Percentiles rank a stretch among this genome's conserved stretches.
Evolutionary conservation across 2,888 invertebrate species (phyloP).

Genomic region (Melitaea athalia): DNA sequence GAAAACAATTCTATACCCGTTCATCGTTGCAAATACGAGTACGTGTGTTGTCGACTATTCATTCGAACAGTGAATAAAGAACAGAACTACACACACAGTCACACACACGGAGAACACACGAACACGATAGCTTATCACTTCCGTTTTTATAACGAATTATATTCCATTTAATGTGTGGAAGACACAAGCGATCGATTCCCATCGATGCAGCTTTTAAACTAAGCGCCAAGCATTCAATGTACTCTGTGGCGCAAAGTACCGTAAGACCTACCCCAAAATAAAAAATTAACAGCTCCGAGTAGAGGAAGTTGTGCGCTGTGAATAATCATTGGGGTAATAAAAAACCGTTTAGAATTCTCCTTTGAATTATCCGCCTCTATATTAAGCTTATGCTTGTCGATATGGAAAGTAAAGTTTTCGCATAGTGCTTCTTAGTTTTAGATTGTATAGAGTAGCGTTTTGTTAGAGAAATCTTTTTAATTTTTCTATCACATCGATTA

Average conservation of each 20-base stretch:
- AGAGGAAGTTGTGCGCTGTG: conserved; percentile 42
- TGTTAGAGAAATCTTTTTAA: not conserved
- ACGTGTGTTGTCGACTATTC: conserved; percentile 2
- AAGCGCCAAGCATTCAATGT: too few species aligned
- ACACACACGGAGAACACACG: too few species aligned
- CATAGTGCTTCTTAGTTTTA: conserved; percentile 18
- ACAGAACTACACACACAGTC: conserved; percentile 22
- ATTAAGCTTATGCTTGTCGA: conserved; percentile 24
- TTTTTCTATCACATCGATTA: not conserved
- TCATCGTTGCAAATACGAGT: conserved; percentile 1
- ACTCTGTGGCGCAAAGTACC: conserved; percentile 23
- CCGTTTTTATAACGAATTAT: conserved; percentile 36
- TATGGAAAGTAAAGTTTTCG: conserved; percentile 25
- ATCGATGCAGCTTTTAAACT: conserved; percentile 31
- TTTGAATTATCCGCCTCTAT: conserved; percentile 30
- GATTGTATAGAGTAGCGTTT: conserved; percentile 14
- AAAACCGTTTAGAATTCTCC: conserved; percentile 28
- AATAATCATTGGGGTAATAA: conserved; percentile 36
- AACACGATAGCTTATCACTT: conserved; percentile 41
- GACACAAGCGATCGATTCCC: conserved; percentile 35
- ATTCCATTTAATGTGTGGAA: conserved; percentile 25
- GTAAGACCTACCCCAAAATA: conserved; percentile 36
- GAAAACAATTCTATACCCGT: conserved; percentile 4
- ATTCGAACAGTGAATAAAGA: conserved; percentile 13
- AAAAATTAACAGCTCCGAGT: conserved; percentile 33